These are phyloP conservation scores for Scaptomyza montana DNA, from an alignment of 1,140 invertebrate species.

Conservation along the genomic window DNA sequence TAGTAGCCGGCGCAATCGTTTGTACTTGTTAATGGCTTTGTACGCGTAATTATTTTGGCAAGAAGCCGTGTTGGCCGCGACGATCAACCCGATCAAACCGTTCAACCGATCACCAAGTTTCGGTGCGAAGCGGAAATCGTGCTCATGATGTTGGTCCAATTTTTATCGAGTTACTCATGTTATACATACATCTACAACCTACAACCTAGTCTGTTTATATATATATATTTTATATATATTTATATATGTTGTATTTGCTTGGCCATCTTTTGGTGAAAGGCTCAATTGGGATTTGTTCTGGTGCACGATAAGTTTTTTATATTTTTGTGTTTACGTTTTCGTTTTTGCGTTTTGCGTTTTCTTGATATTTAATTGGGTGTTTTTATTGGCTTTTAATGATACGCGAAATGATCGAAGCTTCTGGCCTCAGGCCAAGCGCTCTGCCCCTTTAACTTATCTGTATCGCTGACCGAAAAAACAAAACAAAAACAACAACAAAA, in stretches of 20 bases:
- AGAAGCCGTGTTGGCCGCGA: conserved; percentile 56
- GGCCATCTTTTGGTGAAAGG: conserved; percentile 60
- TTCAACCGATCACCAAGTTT: background rate
- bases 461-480: conserved; percentile 18
- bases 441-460: conserved; percentile 39
- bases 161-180: conserved; percentile 17
- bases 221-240: conserved; percentile 18
- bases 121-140: conserved; percentile 63
- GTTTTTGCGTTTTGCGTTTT: background rate
- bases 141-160: conserved; percentile 38
- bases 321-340: background rate
- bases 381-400: conserved; percentile 83
- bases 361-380: conserved; percentile 77
- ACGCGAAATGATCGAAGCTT: conserved; percentile 79
- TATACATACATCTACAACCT: background rate
- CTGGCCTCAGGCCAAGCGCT: conserved; percentile 59
- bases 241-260: conserved; percentile 32
- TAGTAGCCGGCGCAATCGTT: conserved; percentile 73
- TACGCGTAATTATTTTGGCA: conserved; percentile 82
- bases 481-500: background rate
- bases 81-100: background rate
- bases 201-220: conserved; percentile 2
- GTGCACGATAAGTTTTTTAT: conserved; percentile 26
- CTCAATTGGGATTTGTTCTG: conserved; percentile 79
- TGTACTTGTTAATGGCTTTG: conserved; percentile 82